A percentile compares a stretch with the other conserved stretches of the same genome.
Evolutionary conservation across 2,888 invertebrate genomes (phyloP).

Genomic region (Tenthredo mesomela): DNA sequence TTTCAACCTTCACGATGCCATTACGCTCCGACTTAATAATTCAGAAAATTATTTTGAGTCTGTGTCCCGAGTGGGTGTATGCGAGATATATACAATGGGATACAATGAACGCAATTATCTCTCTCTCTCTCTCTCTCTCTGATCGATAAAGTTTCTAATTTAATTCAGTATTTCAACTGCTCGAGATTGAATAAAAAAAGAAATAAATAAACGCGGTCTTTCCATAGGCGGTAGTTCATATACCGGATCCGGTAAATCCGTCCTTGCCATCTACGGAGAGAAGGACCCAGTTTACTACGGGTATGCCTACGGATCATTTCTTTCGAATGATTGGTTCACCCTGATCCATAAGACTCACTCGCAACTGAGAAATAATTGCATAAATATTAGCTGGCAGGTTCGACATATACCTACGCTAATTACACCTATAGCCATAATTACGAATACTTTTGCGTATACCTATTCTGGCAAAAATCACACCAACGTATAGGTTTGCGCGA

Average conservation of each 20-base stretch:
- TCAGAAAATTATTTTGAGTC: no score
- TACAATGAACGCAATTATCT: not conserved
- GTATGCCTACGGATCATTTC: not conserved
- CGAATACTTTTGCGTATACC: not conserved
- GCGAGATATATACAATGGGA: no score
- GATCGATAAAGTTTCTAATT: not conserved
- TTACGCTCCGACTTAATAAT: no score
- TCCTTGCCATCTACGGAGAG: constrained; percentile 50
- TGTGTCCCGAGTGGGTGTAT: no score
- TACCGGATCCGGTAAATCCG: constrained; percentile 42
- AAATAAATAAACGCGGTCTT: not conserved
- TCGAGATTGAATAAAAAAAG: not conserved
- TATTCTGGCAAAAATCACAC: not conserved
- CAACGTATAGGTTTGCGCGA: not conserved
- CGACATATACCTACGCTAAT: not conserved
- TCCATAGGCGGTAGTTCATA: not conserved
- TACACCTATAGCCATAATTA: not conserved
- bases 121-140: not conserved
- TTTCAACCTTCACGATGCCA: not conserved
- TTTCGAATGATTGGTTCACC: not conserved
- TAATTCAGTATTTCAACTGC: not conserved
- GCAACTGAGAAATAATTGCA: not conserved
- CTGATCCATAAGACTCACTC: not conserved
- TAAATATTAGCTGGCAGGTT: not conserved
- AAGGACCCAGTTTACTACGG: constrained; percentile 21